Conservation (phyloP, 2,797 vertebrate genomes). For the Agapornis canus region DNA sequence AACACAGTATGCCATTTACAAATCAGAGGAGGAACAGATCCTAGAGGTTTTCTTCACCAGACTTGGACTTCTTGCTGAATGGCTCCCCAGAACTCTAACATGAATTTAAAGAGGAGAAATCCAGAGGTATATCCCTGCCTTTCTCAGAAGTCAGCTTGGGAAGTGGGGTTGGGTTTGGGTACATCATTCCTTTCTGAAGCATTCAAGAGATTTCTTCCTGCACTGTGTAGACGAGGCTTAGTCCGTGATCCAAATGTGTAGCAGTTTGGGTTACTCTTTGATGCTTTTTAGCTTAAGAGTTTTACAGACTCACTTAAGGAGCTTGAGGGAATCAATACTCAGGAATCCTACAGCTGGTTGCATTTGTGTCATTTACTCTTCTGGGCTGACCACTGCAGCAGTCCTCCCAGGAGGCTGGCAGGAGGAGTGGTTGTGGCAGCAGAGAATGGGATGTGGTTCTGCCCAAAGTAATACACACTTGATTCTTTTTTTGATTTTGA, state of each 20-base stretch:
- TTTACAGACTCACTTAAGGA: constrained; percentile 59
- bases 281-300: constrained; percentile 60
- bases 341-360: constrained; percentile 71
- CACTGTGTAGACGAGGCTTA: constrained; percentile 35
- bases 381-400: constrained; percentile 39
- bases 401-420: constrained; percentile 9
- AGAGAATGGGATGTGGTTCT: constrained; percentile 69
- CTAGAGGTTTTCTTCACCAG: constrained; percentile 56
- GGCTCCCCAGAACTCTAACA: neutral
- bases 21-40: neutral
- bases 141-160: neutral
- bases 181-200: constrained; percentile 16
- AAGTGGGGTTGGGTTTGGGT: neutral
- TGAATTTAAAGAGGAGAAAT: constrained; percentile 11
- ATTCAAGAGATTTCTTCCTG: constrained; percentile 22
- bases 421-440: constrained; percentile 51
- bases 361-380: constrained; percentile 53
- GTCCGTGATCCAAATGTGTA: neutral
- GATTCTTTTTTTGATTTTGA: constrained; percentile 47
- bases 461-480: constrained; percentile 72
- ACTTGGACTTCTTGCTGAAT: constrained; percentile 9
- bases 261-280: neutral
- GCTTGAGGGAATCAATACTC: constrained; percentile 73
- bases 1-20: neutral
- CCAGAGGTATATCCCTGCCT: neutral